These are phyloP conservation scores for Andrena chrysosceles DNA, from an alignment of 2,888 invertebrate species.

Conservation along the genomic window DNA sequence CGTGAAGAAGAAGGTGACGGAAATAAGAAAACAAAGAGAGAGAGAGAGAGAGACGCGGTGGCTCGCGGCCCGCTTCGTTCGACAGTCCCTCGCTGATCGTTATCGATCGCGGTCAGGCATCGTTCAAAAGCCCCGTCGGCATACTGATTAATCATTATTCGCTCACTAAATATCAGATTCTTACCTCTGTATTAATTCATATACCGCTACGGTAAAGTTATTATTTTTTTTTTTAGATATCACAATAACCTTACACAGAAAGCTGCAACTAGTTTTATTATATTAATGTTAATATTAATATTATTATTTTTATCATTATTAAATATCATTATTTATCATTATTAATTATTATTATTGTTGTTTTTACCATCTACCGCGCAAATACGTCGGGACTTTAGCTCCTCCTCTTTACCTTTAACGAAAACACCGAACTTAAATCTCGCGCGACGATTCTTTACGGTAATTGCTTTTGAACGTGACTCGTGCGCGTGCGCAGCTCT, in stretches of 20 bases:
- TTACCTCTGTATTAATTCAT: slow-evolving; percentile 69
- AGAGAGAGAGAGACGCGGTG: slow-evolving; percentile 40
- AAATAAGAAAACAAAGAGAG: slow-evolving; percentile 36
- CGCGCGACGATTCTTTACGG: slow-evolving; percentile 32
- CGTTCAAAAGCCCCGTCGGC: slow-evolving; percentile 79
- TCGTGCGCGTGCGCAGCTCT: slow-evolving; percentile 27
- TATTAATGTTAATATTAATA: slow-evolving; percentile 53
- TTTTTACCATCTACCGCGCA: slow-evolving; percentile 61
- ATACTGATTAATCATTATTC: slow-evolving; percentile 72
- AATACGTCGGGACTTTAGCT: slow-evolving; percentile 65
- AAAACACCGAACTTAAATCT: slow-evolving; percentile 63
- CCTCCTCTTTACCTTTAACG: slow-evolving; percentile 41
- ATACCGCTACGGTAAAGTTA: slow-evolving; percentile 74
- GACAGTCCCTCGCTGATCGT: slow-evolving; percentile 40
- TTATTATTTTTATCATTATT: slow-evolving; percentile 58
- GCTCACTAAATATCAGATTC: slow-evolving; percentile 72
- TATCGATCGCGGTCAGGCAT: slow-evolving; percentile 72
- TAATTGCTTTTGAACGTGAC: slow-evolving; percentile 38
- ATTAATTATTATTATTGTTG: slow-evolving; percentile 57
- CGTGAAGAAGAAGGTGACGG: slow-evolving; percentile 45
- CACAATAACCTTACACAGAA: slow-evolving; percentile 84
- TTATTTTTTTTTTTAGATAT: slow-evolving; percentile 80
- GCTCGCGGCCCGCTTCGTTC: slow-evolving; percentile 22
- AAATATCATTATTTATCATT: slow-evolving; percentile 59
- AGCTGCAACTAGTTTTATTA: slow-evolving; percentile 81